Evolutionary conservation across 2,888 invertebrate genomes (phyloP), one percentile per base, ranked within the genome.

Genomic region (Sipha maydis): DNA sequence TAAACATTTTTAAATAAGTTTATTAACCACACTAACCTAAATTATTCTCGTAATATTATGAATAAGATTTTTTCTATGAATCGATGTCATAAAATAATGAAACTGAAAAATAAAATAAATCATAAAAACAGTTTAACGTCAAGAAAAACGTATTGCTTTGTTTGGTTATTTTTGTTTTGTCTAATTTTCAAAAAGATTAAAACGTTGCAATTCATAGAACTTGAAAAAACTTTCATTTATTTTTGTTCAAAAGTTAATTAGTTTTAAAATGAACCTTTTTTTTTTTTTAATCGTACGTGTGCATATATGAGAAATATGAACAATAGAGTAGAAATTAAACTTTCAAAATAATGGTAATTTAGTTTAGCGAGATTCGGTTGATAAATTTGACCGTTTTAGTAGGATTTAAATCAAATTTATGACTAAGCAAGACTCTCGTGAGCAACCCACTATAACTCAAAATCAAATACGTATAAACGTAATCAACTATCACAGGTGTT

Each of bases 391-490:
- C 85, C 85, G 34, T 54, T 85, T 85, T 69, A 69, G 77, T 85
- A 54, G 69, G 85, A 85, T 78, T 85, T 85, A 85, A 85, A 78
- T 78, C 77, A 85, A 69, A 85, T 85, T 85, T 85, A 85, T 85
- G 85, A 78, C 85, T 78, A 78, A 54, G 77, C 77, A 69, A 85
- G 78, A 34, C 78, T 78, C n/a, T 78, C 25, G 41, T 17, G 67
- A 69, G 34, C n/a, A 25, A 77, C 67, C 77, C 34, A 19, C 85
- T 54, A 85, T 85, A 86, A 79, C 31, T 86, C 86, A 86, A 86
- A 86, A 86, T 86, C 78, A 86, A 86, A 86, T 79, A 67, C 86
- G 73, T 86, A 86, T 86, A 86, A 86, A 80, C 34, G 79, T 80
- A 86, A 86, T 86, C 79, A 86, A 73, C 79, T 56, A 80, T 61